These are phyloP conservation scores for Cryptotis parvus DNA, from an alignment of 2,113 vertebrate species.

Conservation along the genomic window DNA sequence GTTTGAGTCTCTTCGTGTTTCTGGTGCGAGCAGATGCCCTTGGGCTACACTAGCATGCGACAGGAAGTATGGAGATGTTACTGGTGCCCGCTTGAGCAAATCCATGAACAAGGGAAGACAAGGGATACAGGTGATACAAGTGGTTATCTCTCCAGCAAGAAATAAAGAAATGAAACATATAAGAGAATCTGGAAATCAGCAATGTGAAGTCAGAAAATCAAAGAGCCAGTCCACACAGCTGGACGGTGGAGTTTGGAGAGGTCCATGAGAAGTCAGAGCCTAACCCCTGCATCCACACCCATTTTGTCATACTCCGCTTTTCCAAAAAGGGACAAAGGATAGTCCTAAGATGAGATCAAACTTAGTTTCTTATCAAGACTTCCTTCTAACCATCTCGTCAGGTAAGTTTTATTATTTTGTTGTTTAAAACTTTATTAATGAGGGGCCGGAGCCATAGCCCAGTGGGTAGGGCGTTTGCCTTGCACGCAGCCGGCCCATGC, in stretches of 20 bases:
- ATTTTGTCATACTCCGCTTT: not conserved
- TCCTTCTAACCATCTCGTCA: not conserved
- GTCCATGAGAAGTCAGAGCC: not conserved
- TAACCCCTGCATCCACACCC: not conserved
- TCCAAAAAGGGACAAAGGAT: not conserved
- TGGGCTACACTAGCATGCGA: too few relatives aligned
- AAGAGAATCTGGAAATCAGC: not conserved
- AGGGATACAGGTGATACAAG: too few relatives aligned
- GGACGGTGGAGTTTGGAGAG: not conserved
- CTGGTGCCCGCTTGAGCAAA: too few relatives aligned
- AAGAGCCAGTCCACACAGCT: not conserved
- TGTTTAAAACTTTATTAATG: too few relatives aligned
- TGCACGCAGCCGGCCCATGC: too few relatives aligned
- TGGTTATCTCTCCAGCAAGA: slow-evolving; percentile 20
- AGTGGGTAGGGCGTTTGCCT: too few relatives aligned
- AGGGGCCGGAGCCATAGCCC: too few relatives aligned
- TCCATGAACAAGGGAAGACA: too few relatives aligned
- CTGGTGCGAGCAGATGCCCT: too few relatives aligned
- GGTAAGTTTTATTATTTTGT: not conserved
- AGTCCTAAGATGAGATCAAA: slow-evolving; percentile 20
- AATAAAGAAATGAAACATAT: not conserved
- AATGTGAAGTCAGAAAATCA: slow-evolving; percentile 12
- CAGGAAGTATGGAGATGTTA: too few relatives aligned
- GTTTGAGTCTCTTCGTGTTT: too few relatives aligned
- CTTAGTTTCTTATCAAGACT: slow-evolving; percentile 1